Base-by-base conservation (phyloP, 2,797 vertebrate species). In the Sebastes iracundus region DNA sequence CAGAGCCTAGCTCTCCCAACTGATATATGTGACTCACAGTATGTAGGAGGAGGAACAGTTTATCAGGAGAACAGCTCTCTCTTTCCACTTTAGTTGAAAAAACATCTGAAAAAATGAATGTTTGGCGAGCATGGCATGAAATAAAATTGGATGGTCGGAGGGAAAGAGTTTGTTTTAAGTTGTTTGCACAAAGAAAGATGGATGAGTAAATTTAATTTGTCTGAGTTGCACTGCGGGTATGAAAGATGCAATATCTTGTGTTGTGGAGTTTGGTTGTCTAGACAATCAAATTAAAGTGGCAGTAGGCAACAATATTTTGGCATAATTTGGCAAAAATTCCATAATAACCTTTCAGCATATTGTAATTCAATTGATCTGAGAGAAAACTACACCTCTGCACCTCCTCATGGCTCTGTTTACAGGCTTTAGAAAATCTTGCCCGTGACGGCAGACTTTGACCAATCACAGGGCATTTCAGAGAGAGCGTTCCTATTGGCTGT, bases 201-300 rank as follows among this genome's bases (percentile, higher is more conserved):
- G n/a, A 65, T 49, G 58, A 84, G 59, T 42, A 63, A 75, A 90
- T 60, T 63, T 6, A 67, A 87, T 88, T 64, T 76, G 52, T 56
- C 16, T 63, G 42, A 77, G 35, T 23, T 74, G 61, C 25, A 68
- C 32, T 30, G 49, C 46, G 7, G 65, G 5, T 53, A 14, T 75
- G 64, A 84, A 30, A 90, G 63, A 66, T 77, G 55, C 78, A 87
- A 75, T 85, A 84, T 87, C 13, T 55, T 49, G 20, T 32, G 27
- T 83, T 90, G 62, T 76, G 63, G 58, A 64, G 46, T 88, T 30
- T 61, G 55, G 30, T 73, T 85, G 75, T 83, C 55, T 52, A 25
- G 77, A 72, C 12, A 81, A 86, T 84, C 20, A 14, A 27, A 79
- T n/a, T n/a, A n/a, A n/a, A n/a, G n/a, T n/a, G n/a, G n/a, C n/a